Conservation (phyloP, 30 jellyfish, hydroid and myxozoan genomes). For the Cassiopea andromeda region DNA sequence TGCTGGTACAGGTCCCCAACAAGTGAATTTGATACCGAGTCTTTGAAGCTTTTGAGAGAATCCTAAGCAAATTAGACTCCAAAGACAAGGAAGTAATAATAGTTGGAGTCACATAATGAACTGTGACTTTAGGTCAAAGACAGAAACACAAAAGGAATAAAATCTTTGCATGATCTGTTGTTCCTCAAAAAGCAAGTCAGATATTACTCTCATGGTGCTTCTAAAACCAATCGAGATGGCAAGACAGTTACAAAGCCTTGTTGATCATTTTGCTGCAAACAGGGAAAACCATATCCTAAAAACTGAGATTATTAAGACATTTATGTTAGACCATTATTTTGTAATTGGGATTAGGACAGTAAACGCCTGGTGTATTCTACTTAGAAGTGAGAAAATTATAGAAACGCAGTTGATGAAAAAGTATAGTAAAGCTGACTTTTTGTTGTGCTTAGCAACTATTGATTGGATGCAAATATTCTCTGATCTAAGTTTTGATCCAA, state of each 20-base stretch:
- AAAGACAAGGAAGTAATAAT: conserved; percentile 33
- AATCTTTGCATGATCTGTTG: conserved; percentile 20
- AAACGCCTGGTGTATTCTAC: conserved; percentile 26
- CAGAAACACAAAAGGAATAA: conserved; percentile 34
- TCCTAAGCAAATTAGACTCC: conserved; percentile 23
- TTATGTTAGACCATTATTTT: conserved; percentile 25
- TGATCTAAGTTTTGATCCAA: background rate
- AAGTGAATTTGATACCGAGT: conserved; percentile 3
- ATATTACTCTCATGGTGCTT: conserved; percentile 25
- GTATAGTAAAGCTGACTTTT: conserved; percentile 7
- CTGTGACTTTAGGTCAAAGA: conserved; percentile 16
- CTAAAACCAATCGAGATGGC: conserved; percentile 16
- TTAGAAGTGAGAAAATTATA: background rate
- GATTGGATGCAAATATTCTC: conserved; percentile 11
- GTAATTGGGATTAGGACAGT: conserved; percentile 33
- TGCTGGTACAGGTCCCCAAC: conserved; percentile 45
- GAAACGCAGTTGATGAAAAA: conserved; percentile 17
- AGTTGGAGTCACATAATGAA: conserved; percentile 16
- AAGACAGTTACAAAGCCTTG: conserved; percentile 8
- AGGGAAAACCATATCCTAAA: conserved; percentile 22
- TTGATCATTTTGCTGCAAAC: conserved; percentile 37
- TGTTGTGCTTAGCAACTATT: conserved; percentile 24
- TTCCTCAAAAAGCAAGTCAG: conserved; percentile 12
- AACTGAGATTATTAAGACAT: conserved; percentile 27
- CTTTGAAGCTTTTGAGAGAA: conserved; percentile 23